A percentile compares a stretch with the other conserved stretches of the same genome.
phyloP scores from a whole-genome alignment of 2,797 vertebrate genomes.

The Crypturellus tataupa region DNA sequence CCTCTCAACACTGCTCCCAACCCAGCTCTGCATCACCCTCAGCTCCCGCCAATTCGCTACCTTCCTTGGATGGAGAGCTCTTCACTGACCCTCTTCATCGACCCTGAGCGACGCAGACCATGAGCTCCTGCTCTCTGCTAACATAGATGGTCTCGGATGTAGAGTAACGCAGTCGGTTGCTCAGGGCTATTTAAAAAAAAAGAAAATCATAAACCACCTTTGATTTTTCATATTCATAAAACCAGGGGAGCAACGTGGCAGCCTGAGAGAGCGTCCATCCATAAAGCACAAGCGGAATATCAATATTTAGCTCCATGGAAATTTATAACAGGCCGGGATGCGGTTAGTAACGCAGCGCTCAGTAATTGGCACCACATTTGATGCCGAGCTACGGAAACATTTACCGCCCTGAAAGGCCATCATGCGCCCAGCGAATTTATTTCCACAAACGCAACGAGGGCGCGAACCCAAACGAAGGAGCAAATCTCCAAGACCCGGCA shows the following conservation, averaged over 20 bases:
- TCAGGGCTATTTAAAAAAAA: slow-evolving; percentile 4
- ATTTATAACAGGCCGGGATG: slow-evolving; percentile 43
- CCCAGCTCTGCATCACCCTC: not conserved
- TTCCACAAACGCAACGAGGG: not conserved
- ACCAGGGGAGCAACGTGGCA: slow-evolving; percentile 7
- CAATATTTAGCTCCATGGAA: slow-evolving; percentile 54
- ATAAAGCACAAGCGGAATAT: slow-evolving; percentile 55
- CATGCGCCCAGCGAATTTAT: not conserved
- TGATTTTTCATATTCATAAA: slow-evolving; percentile 65
- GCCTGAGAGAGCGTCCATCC: not conserved
- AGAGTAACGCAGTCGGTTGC: not conserved
- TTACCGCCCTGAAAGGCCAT: not conserved
- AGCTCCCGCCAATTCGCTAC: rapidly evolving
- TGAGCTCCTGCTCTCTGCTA: not conserved
- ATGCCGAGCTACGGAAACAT: not conserved
- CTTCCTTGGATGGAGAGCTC: not conserved
- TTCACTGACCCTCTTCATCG: not conserved
- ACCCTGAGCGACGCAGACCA: not conserved
- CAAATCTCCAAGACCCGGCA: not conserved
- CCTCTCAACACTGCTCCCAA: rapidly evolving
- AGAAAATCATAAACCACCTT: slow-evolving; percentile 36
- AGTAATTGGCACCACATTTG: not conserved
- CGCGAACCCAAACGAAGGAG: not conserved
- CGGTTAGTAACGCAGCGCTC: not conserved
- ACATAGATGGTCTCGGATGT: not conserved